Evolutionary conservation across 2,113 vertebrate genomes (phyloP).

Genomic region (Podiceps cristatus): DNA sequence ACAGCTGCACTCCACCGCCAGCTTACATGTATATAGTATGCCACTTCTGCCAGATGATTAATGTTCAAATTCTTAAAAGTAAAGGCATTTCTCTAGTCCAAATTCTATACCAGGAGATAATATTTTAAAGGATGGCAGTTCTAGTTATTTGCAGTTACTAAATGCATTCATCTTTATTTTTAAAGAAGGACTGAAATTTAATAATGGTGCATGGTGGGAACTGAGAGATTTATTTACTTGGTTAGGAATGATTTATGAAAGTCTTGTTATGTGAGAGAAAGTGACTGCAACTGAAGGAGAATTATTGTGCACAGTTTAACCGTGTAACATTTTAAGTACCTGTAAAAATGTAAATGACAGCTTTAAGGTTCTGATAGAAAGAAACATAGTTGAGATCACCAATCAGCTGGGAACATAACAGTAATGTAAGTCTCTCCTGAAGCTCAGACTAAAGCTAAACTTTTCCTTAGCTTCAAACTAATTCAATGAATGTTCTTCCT

Average conservation of each 20-base stretch:
- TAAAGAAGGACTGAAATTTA: constrained; percentile 49
- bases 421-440: neutral
- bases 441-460: neutral
- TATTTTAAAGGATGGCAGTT: constrained; percentile 30
- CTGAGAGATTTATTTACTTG: constrained; percentile 41
- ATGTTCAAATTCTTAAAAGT: constrained; percentile 1
- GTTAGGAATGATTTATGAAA: constrained; percentile 36
- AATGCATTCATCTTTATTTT: constrained; percentile 59
- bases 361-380: constrained; percentile 16
- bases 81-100: neutral
- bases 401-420: neutral
- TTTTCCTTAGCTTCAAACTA: neutral
- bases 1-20: neutral
- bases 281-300: constrained; percentile 30
- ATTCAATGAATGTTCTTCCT: neutral
- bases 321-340: constrained; percentile 22
- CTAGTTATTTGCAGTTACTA: constrained; percentile 31
- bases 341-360: constrained; percentile 16
- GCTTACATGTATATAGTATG: neutral
- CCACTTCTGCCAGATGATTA: constrained; percentile 5
- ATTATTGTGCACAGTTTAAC: constrained; percentile 22
- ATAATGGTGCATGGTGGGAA: constrained; percentile 2
- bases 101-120: neutral
- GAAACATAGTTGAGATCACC: neutral
- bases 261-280: constrained; percentile 1